Percentiles rank a stretch among this genome's conserved stretches.
phyloP scores from a whole-genome alignment of 2,888 invertebrate genomes.

The Apotomis betuletana region DNA sequence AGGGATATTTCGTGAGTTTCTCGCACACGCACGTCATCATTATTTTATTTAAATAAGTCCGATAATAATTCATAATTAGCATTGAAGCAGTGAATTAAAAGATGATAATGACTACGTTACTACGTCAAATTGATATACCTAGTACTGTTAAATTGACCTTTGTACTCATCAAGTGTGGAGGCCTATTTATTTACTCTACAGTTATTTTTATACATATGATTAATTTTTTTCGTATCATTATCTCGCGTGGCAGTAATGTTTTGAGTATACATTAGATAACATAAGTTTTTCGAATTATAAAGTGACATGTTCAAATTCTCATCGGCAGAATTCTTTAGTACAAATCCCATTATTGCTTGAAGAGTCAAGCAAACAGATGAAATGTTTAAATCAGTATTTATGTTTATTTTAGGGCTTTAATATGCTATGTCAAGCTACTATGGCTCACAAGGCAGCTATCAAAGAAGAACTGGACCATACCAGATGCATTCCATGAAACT shows the following conservation, averaged over 20 bases:
- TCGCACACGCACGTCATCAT: slow-evolving; percentile 49
- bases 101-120: not conserved
- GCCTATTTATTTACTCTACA: not conserved
- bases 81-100: not conserved
- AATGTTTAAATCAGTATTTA: not conserved
- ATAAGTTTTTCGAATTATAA: not conserved
- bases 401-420: slow-evolving; percentile 85
- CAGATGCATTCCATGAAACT: slow-evolving; percentile 90
- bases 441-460: slow-evolving; percentile 85
- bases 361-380: not conserved
- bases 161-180: not conserved
- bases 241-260: not conserved
- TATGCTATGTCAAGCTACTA: slow-evolving; percentile 86
- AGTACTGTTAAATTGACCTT: slow-evolving; percentile 36
- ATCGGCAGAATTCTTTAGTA: not conserved
- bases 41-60: slow-evolving; percentile 5
- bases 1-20: slow-evolving; percentile 87
- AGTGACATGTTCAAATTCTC: not conserved
- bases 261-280: not conserved
- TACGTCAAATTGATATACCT: slow-evolving; percentile 1
- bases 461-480: slow-evolving; percentile 88
- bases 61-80: slow-evolving; percentile 4
- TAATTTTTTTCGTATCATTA: too few species aligned
- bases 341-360: not conserved
- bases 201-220: too few species aligned